Conservation (phyloP, 2,113 vertebrate species). For the Mobula birostris region DNA sequence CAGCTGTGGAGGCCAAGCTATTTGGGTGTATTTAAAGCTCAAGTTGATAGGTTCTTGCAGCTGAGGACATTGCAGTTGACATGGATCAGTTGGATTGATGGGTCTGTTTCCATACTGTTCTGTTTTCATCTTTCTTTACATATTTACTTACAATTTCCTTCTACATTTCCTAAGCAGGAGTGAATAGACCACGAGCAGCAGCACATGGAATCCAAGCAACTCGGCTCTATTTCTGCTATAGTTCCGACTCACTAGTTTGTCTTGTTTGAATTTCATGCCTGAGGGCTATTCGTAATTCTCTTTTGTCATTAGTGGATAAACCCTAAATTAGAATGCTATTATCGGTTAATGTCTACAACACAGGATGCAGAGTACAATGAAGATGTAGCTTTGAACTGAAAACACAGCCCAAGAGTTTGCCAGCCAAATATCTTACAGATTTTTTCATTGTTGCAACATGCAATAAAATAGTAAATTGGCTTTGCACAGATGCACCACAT, state of each 20-base stretch:
- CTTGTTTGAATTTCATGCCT: constrained; percentile 13
- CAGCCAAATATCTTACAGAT: neutral
- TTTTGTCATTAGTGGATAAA: neutral
- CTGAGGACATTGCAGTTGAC: no score
- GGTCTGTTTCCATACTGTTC: no score
- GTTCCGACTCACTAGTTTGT: neutral
- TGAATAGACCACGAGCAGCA: neutral
- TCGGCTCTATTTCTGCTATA: neutral
- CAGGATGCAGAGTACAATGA: neutral
- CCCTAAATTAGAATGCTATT: neutral
- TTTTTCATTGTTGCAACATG: neutral
- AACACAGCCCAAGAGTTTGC: neutral
- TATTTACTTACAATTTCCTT: neutral
- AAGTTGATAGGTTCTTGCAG: no score
- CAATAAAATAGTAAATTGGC: neutral
- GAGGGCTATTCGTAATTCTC: neutral
- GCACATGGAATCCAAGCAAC: neutral
- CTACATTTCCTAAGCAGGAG: neutral
- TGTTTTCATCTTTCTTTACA: neutral
- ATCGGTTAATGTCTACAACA: neutral
- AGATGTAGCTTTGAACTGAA: neutral
- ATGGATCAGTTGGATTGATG: no score
- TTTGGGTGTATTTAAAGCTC: no score
- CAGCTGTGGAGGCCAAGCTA: no score
- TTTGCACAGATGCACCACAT: neutral